These are phyloP conservation scores for Mormyrus proboscirostris DNA, from an alignment of 2,797 vertebrate genomes.

Conservation along the genomic window DNA sequence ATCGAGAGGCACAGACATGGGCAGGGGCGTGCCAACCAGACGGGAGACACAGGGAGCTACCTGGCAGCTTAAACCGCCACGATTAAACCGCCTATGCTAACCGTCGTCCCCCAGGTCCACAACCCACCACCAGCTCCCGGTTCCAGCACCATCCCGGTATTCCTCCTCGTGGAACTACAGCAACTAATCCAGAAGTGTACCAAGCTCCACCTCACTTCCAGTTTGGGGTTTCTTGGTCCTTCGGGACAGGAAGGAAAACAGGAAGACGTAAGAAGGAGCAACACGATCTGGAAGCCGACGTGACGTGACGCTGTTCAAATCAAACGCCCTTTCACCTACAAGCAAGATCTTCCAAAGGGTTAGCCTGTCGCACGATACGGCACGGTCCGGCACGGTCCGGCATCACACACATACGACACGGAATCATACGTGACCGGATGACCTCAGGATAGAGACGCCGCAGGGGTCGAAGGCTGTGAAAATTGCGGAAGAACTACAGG, in stretches of 20 bases:
- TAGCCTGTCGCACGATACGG: not conserved
- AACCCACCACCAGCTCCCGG: not conserved
- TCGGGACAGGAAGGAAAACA: not conserved
- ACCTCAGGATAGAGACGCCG: not conserved
- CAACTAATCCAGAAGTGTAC: not conserved
- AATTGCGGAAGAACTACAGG: not conserved
- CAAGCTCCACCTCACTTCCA: not conserved
- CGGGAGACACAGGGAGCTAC: not conserved
- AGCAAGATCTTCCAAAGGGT: not conserved
- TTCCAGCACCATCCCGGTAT: not conserved
- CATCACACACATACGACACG: not conserved
- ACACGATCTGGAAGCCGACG: not conserved
- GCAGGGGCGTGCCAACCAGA: not conserved
- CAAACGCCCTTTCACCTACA: not conserved
- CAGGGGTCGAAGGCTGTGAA: not conserved
- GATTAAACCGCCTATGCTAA: conserved; percentile 5
- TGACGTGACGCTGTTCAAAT: not conserved
- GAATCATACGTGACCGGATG: not conserved
- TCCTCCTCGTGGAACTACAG: not conserved
- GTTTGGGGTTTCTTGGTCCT: not conserved
- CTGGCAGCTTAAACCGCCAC: not conserved
- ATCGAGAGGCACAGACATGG: not conserved
- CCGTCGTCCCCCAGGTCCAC: not conserved
- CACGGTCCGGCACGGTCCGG: too few relatives aligned
- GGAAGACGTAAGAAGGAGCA: not conserved